These are phyloP conservation scores for Eptesicus fuscus DNA, from an alignment of 2,113 vertebrate genomes.

Conservation along the genomic window DNA sequence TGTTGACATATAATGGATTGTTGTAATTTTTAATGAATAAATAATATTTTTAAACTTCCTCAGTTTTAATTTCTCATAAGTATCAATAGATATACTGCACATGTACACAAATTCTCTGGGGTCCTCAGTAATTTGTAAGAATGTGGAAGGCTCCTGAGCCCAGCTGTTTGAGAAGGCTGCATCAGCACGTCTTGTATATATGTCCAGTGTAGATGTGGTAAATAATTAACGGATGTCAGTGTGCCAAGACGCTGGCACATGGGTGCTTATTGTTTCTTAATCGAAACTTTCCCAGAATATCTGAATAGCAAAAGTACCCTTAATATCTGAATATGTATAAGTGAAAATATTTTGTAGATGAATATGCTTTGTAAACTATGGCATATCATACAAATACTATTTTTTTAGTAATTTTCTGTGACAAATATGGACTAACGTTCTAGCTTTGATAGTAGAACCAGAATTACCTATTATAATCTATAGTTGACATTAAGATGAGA, in stretches of 20 bases:
- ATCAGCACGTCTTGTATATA: background rate
- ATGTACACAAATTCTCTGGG: background rate
- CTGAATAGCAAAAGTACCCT: background rate
- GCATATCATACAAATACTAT: background rate
- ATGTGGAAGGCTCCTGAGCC: background rate
- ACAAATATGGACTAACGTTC: background rate
- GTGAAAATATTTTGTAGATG: background rate
- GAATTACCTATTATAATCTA: background rate
- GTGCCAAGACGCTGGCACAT: background rate
- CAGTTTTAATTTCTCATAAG: constrained; percentile 29
- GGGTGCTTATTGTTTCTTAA: background rate
- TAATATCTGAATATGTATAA: background rate
- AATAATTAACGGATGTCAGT: background rate
- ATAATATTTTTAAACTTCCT: background rate
- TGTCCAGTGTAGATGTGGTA: background rate
- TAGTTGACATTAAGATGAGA: background rate
- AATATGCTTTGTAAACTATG: background rate
- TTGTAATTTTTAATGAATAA: background rate
- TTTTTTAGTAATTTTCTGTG: background rate
- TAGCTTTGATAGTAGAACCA: background rate
- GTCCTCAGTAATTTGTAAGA: background rate
- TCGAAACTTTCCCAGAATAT: background rate
- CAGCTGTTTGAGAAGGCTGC: background rate
- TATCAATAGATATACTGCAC: background rate
- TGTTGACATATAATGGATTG: background rate